Evolutionary conservation across 2,797 vertebrate species (phyloP), one percentile per base, ranked within the genome.

Genomic region (Petrocephalus schoutedeni): DNA sequence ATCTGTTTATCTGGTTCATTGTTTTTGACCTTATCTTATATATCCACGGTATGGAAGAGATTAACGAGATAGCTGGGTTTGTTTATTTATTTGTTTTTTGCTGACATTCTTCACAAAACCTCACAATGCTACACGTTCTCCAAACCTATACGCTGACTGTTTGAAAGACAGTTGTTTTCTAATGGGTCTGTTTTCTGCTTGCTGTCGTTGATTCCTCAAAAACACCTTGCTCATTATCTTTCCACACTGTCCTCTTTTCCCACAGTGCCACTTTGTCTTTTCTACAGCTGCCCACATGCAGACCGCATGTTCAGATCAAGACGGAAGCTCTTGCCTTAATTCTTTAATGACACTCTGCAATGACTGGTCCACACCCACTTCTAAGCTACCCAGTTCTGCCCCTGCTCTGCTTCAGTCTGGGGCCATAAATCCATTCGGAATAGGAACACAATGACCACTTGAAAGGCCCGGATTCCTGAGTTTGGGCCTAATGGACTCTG

Each of bases 341-440:
- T 85, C 59, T 88, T 41, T 10, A 88, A 56, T 71, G 57, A 88
- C 87, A 86, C 92, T 88, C 90, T 67, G 23, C 36, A 89, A 90
- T 89, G 90, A 92, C 91, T 90, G 92, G 90, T 91, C 92, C 16
- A 57, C 85, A 83, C 77, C 61, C 88, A 80, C 88, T 92, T 49
- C 92, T 92, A 92, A 92, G 87, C 89, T 91, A 91, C 87, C 90
- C 57, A 53, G 21, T 16, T 82, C 41, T 91, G 93, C 91, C 91
- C 49, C 85, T 91, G 88, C 92, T 90, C 92, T 91, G 91, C 88
- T 91, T 92, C 87, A 85, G 89, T 85, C 86, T 90, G 89, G 90
- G 7, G 88, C 90, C 91, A 89, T 95, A 94, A 96, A 94, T 85
- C 92, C 80, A 88, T 91, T 87, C 90, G 87, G 90, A 89, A 90